Percentiles rank a stretch among this genome's conserved stretches.
Conservation (phyloP, 2,113 vertebrate species). For the Actinemys pallida region DNA sequence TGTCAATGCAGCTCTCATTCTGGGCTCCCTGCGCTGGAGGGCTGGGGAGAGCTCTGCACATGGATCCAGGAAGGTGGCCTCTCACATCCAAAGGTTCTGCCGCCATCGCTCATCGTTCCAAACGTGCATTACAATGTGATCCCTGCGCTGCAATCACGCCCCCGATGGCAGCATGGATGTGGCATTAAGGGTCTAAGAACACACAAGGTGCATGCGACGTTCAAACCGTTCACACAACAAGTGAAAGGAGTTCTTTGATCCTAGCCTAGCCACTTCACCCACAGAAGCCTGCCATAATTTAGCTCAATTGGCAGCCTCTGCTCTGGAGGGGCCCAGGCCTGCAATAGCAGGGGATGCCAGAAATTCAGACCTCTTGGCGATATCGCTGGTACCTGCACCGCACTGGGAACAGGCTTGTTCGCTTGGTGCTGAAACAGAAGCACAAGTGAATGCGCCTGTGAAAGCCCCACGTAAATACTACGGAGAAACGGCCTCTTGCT, state of each 20-base stretch:
- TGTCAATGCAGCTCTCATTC: too few species aligned
- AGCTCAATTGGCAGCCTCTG: not conserved
- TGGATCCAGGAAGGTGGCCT: too few species aligned
- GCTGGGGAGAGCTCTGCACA: too few species aligned
- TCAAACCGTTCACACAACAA: not conserved
- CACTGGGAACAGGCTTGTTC: accelerated
- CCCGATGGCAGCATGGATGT: not conserved
- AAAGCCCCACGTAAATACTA: not conserved
- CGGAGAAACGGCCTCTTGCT: not conserved
- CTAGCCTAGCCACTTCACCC: not conserved
- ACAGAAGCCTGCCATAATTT: not conserved
- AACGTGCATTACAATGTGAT: too few species aligned
- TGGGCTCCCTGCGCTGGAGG: too few species aligned
- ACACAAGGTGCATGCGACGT: not conserved
- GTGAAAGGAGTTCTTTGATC: not conserved
- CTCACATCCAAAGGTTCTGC: too few species aligned
- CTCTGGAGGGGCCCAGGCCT: not conserved
- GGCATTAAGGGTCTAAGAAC: too few species aligned
- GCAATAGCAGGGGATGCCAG: not conserved
- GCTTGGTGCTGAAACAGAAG: not conserved
- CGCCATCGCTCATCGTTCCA: too few species aligned
- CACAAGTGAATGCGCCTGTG: not conserved
- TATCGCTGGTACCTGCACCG: not conserved
- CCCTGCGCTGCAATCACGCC: not conserved
- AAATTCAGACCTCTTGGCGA: not conserved